Evolutionary conservation across 2,888 invertebrate genomes (phyloP), one percentile per base, ranked within the genome.

Genomic region (Leptarthrus brevirostris): DNA sequence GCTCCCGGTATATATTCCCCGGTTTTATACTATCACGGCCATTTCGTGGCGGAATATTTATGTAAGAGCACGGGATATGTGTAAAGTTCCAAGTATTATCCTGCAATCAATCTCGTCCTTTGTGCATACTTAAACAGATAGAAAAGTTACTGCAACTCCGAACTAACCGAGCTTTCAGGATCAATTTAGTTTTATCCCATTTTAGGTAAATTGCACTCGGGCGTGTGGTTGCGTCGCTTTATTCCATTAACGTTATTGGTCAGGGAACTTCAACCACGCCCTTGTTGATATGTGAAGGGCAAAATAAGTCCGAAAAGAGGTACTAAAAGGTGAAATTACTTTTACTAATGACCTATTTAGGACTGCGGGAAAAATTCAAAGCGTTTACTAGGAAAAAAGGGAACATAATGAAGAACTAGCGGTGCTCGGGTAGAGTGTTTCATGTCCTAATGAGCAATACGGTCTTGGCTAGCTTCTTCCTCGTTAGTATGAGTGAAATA

Each of bases 201-300:
- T 47, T 47, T 47, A 14, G n/a, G 12, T 6, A 14, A 16, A 14
- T 47, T 14, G 47, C 16, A 47, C 12, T n/a, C 5, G 18, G 40
- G 36, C n/a, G 61, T 14, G 5, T 8, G 61, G 36, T 22, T 20
- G 40, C 14, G 24, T 36, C 22, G 61, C 14, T 61, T 61, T 24
- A 61, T 61, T 61, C 61, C 61, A 61, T 61, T 61, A 61, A 36
- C 61, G 24, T 61, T 61, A 61, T 61, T 61, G 61, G 61, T 40
- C 61, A 61, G 61, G 61, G 24, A 61, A 61, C 20, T 40, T 22
- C 20, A 61, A 40, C 61, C 61, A 61, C 36, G 20, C 12, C 61
- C 40, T n/a, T 20, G 61, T 2, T 40, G 36, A 61, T 61, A 40
- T 61, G 61, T 40, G 22, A 12, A 40, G 10, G 20, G 36, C 40